These are phyloP conservation scores for Autographa pulchrina DNA, from an alignment of 2,888 invertebrate species.

Conservation along the genomic window DNA sequence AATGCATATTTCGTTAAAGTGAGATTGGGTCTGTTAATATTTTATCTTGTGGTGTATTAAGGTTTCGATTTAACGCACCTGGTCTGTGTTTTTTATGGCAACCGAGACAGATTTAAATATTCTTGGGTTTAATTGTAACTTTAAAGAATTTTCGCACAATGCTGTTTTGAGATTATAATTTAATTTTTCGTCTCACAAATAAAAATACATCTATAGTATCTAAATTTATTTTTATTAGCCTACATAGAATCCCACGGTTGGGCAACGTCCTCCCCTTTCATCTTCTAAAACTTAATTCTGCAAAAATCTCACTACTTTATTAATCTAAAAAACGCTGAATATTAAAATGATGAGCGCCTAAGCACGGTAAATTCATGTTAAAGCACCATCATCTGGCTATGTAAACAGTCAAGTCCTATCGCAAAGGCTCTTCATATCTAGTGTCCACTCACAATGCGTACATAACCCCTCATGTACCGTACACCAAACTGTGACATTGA, in stretches of 20 bases:
- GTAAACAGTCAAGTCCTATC: conserved; percentile 40
- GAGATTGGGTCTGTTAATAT: not conserved
- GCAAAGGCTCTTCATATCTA: conserved; percentile 33
- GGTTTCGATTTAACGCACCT: not conserved
- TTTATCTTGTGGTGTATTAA: not conserved
- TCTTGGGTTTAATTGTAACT: not conserved
- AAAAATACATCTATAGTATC: no score
- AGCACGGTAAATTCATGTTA: conserved; percentile 40
- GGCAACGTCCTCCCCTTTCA: no score
- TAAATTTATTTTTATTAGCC: no score
- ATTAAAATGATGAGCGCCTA: conserved; percentile 14
- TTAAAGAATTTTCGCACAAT: no score
- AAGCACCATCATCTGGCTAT: conserved; percentile 43
- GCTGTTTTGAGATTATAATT: no score
- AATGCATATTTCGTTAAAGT: conserved; percentile 3
- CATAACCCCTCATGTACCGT: conserved; percentile 1
- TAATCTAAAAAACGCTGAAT: not conserved
- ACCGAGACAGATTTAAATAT: not conserved
- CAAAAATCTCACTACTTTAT: not conserved
- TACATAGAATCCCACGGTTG: no score
- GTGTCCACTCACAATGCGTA: conserved; percentile 31
- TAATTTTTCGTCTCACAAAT: no score
- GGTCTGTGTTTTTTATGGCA: not conserved
- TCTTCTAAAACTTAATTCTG: no score
- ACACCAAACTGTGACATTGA: not conserved